These are phyloP conservation scores for Camelus bactrianus DNA, from an alignment of 2,113 vertebrate genomes.

Conservation along the genomic window DNA sequence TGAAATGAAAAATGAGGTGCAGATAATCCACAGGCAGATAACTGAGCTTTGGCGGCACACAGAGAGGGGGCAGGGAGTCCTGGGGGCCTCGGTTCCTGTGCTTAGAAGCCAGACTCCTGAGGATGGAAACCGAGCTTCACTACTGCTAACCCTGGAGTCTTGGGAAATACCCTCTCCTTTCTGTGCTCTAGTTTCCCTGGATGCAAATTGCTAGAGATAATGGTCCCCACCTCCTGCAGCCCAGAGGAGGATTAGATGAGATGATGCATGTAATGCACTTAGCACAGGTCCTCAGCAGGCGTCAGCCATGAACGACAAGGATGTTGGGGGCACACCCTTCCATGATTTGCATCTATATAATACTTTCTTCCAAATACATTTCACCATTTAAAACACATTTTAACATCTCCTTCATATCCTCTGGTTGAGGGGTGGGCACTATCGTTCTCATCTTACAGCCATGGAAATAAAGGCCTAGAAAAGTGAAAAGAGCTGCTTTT, in stretches of 20 bases:
- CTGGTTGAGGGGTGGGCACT: neutral
- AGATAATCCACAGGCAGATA: neutral
- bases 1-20: conserved; percentile 25
- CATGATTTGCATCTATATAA: neutral
- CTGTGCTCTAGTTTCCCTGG: neutral
- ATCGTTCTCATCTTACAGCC: neutral
- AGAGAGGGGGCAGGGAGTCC: neutral
- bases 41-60: accelerated
- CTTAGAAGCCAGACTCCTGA: neutral
- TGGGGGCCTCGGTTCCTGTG: too few relatives aligned
- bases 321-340: neutral
- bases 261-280: accelerated
- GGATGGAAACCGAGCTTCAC: neutral
- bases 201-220: neutral
- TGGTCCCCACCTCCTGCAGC: neutral
- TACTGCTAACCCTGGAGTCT: neutral
- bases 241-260: neutral
- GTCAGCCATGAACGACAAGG: too few relatives aligned
- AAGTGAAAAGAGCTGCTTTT: neutral
- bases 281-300: neutral
- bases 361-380: neutral
- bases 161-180: neutral
- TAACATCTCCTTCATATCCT: neutral
- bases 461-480: neutral
- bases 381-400: neutral